Evolutionary conservation across 2,113 vertebrate genomes (phyloP).

Genomic region (Smithornis capensis): DNA sequence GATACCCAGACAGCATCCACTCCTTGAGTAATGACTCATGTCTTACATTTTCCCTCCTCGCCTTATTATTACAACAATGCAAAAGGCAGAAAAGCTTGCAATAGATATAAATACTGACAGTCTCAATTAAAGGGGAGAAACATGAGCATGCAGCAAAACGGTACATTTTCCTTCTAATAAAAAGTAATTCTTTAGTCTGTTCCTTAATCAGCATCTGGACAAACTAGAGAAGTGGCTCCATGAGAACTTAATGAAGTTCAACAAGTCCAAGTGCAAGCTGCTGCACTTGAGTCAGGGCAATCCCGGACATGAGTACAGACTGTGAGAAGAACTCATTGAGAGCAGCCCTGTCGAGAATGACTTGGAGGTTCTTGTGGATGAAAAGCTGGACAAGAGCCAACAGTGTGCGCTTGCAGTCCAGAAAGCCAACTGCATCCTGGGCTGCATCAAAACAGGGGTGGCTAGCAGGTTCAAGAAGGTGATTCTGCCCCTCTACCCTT

Average conservation of each 20-base stretch:
- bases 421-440: neutral
- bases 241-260: neutral
- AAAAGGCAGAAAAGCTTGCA: conserved; percentile 1
- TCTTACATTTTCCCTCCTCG: neutral
- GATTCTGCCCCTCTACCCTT: neutral
- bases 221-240: neutral
- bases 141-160: neutral
- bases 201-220: neutral
- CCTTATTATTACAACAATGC: conserved; percentile 2
- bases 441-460: neutral
- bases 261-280: neutral
- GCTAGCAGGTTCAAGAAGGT: neutral
- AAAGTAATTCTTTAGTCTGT: neutral
- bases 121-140: conserved; percentile 19
- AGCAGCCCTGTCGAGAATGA: neutral
- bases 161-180: neutral
- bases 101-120: neutral
- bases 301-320: neutral
- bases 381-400: neutral
- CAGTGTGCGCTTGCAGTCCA: neutral
- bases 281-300: neutral
- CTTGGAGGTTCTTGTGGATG: neutral
- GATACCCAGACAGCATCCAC: neutral
- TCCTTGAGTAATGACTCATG: conserved; percentile 2
- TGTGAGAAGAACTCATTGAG: neutral